These are phyloP conservation scores for Mohoua ochrocephala DNA, from an alignment of 2,113 vertebrate genomes.

Conservation along the genomic window DNA sequence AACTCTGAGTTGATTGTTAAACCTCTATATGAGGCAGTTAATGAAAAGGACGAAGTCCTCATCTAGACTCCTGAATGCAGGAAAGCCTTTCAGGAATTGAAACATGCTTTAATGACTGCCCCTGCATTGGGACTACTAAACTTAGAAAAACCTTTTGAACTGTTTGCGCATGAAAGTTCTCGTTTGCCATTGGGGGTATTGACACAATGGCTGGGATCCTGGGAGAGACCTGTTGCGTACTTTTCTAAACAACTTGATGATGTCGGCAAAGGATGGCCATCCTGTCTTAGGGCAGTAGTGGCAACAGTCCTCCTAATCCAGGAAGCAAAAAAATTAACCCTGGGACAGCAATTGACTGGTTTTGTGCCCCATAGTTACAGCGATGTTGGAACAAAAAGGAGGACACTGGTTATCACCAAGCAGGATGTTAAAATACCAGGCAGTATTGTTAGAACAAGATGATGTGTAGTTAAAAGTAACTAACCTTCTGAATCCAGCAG, in stretches of 20 bases:
- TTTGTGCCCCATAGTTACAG: neutral
- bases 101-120: neutral
- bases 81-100: neutral
- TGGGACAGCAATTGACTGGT: neutral
- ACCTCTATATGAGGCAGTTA: neutral
- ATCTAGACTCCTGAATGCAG: neutral
- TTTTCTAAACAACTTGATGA: neutral
- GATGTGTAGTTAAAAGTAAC: neutral
- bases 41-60: neutral
- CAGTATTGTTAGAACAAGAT: neutral
- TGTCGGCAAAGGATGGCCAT: neutral
- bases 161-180: neutral
- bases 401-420: neutral
- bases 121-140: neutral
- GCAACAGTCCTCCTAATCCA: neutral
- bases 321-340: neutral
- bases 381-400: neutral
- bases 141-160: neutral
- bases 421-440: neutral
- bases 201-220: neutral
- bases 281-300: neutral
- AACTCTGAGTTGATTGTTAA: neutral
- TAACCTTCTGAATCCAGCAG: neutral
- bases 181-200: neutral
- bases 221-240: neutral